Percentiles rank a stretch among this genome's conserved stretches.
Conservation (phyloP, 2,113 vertebrate genomes). For the Phaetusa simplex region DNA sequence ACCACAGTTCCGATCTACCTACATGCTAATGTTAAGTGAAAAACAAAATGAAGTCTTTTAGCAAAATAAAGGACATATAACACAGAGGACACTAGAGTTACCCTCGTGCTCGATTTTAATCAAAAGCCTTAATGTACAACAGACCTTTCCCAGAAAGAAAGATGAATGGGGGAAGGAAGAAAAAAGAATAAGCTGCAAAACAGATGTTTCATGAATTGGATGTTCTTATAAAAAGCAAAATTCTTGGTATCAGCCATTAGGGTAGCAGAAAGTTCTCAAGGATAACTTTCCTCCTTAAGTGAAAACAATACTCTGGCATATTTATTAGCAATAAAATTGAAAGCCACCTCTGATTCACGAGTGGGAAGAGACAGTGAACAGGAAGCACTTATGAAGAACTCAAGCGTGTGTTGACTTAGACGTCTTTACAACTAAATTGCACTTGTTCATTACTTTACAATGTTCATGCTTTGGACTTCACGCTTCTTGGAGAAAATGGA, state of each 20-base stretch:
- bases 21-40: background rate
- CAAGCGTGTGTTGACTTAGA: background rate
- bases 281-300: background rate
- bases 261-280: background rate
- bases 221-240: background rate
- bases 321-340: background rate
- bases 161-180: background rate
- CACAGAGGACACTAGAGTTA: background rate
- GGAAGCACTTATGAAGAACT: background rate
- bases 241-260: background rate
- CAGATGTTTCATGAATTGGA: background rate
- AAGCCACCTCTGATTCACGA: background rate
- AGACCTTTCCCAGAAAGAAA: background rate
- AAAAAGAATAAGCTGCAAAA: background rate
- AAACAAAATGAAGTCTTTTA: background rate
- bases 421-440: background rate
- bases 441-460: background rate
- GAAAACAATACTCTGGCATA: background rate
- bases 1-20: background rate
- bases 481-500: background rate
- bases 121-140: background rate
- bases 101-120: fast-evolving
- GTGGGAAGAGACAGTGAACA: background rate
- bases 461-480: background rate
- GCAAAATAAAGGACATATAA: background rate